Conservation (phyloP, 2,888 invertebrate genomes). For the Microctonus aethiopoides region DNA sequence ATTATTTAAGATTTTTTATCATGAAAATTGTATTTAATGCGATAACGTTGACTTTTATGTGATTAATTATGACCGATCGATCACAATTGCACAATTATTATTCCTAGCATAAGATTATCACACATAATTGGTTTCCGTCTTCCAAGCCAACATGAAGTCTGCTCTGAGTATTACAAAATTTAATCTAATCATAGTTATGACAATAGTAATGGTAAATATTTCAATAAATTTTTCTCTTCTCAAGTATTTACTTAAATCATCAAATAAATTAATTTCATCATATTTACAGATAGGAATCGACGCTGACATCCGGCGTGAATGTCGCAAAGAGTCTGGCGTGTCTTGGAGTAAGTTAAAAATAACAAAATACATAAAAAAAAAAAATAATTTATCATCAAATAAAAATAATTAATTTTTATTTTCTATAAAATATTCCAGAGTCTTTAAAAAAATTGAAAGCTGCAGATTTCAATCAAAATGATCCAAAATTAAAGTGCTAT, state of each 20-base stretch:
- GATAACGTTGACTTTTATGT: neutral
- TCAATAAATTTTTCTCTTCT: neutral
- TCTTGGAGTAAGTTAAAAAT: constrained; percentile 52
- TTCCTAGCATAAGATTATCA: neutral
- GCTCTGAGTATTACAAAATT: constrained; percentile 7
- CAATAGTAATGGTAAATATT: neutral
- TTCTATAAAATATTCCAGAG: constrained; percentile 38
- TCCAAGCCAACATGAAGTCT: neutral
- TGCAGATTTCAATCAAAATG: constrained; percentile 51
- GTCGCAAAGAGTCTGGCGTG: constrained; percentile 52
- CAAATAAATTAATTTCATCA: neutral
- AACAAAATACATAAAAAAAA: neutral
- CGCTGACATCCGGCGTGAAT: constrained; percentile 54
- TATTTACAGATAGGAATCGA: constrained; percentile 38
- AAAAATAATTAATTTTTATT: neutral
- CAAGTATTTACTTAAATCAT: neutral
- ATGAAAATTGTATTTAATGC: neutral
- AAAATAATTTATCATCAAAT: neutral
- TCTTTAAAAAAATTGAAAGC: constrained; percentile 51
- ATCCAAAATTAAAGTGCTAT: constrained; percentile 57
- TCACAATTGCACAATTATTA: constrained; percentile 15
- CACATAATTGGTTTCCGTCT: constrained; percentile 14
- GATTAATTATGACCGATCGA: neutral
- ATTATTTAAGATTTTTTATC: neutral
- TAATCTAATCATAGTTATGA: neutral